These are phyloP conservation scores for Suncus etruscus DNA, from an alignment of 2,113 vertebrate species.

Conservation along the genomic window DNA sequence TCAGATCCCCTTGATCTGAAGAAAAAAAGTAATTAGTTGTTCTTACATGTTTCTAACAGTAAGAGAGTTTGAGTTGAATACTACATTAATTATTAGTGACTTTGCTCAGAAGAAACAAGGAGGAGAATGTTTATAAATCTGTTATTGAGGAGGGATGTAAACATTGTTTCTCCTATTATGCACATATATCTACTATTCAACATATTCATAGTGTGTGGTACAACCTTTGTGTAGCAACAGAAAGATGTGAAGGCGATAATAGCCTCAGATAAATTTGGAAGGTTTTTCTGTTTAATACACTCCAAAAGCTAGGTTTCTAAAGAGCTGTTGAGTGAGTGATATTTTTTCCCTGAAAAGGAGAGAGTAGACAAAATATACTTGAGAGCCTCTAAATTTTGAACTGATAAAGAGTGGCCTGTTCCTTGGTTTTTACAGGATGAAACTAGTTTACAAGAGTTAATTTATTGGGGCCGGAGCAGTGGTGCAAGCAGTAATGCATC, in stretches of 20 bases:
- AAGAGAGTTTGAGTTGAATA: background rate
- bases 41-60: background rate
- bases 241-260: too few species aligned
- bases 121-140: background rate
- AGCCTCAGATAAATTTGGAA: too few species aligned
- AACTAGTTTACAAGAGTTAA: background rate
- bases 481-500: too few species aligned
- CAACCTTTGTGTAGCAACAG: too few species aligned
- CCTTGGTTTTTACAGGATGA: background rate
- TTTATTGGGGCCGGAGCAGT: too few species aligned
- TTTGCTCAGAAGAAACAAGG: background rate
- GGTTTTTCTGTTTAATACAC: too few species aligned
- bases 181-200: conserved; percentile 2
- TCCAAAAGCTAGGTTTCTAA: too few species aligned
- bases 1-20: background rate
- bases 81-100: background rate
- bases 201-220: too few species aligned
- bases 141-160: background rate
- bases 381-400: background rate
- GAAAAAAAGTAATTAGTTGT: background rate
- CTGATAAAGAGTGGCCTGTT: background rate
- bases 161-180: background rate
- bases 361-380: too few species aligned
- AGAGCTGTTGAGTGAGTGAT: too few species aligned
- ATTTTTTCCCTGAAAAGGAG: too few species aligned